Base-by-base conservation (phyloP, 2,797 vertebrate species). In the Prunella strophiata region DNA sequence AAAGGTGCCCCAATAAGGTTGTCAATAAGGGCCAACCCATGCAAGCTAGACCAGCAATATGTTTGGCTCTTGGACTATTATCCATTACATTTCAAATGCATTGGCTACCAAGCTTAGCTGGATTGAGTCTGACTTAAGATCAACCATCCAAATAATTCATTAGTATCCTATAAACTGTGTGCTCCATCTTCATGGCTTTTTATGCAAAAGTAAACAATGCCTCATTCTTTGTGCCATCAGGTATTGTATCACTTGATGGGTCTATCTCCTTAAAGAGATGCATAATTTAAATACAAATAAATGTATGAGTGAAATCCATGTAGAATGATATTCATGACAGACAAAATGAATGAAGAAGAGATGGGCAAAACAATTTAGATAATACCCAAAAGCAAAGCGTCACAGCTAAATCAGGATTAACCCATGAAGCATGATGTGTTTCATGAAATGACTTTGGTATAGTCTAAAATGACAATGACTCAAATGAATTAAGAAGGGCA, bases 391-490 rank as follows among this genome's bases (percentile, higher is more conserved):
- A 92, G 58, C 70, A 95, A 93, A 91, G 78, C 75, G 11, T 78
- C 84, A 65, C 66, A 88, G 82, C 51, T 91, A 90, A 96, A 89
- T 89, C 88, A 91, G 95, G 80, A 96, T 94, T 92, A 92, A 95
- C 88, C 86, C 82, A 58, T 52, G 63, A 84, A 92, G 68, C 77
- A 70, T 16, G 22, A 65, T 74, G 32, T 52, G 11, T 62, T 85
- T 74, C 68, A 77, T 42, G 23, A 51, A 77, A 84, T 51, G 36
- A 81, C 72, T 52, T 55, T 61, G 57, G 43, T 75, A 63, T n/a
- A 86, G 86, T 75, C 58, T 88, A 76, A 78, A 89, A 75, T 38
- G 45, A 67, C 76, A 88, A 10, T 14, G 52, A 74, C 59, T 91
- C 70, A 59, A 83, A 76, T 13, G 15, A 89, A 83, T 92, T 90